Evolutionary conservation across 2,888 invertebrate species (phyloP).

Genomic region (Synanthedon andrenaeformis): DNA sequence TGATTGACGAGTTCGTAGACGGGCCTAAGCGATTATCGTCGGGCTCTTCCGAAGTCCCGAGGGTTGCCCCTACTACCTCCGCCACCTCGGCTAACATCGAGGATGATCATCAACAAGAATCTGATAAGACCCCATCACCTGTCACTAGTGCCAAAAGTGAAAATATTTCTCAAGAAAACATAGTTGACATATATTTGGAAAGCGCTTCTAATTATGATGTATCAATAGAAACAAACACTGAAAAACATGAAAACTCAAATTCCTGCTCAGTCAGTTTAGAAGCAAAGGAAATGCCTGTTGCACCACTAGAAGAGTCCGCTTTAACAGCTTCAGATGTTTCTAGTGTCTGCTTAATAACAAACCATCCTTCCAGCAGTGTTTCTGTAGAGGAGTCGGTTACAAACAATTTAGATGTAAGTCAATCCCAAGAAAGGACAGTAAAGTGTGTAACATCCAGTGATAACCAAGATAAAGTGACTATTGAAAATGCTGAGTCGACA

Average conservation of each 20-base stretch:
- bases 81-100: not conserved
- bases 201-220: constrained; percentile 14
- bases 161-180: constrained; percentile 14
- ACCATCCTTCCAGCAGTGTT: constrained; percentile 43
- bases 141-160: constrained; percentile 28
- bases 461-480: constrained; percentile 49
- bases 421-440: constrained; percentile 46
- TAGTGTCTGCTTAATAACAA: constrained; percentile 10
- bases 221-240: constrained; percentile 16
- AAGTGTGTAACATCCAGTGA: constrained; percentile 61
- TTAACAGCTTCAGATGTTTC: constrained; percentile 12
- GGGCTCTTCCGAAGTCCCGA: constrained; percentile 10
- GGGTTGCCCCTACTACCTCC: constrained; percentile 7
- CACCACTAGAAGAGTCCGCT: constrained; percentile 9
- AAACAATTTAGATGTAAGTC: constrained; percentile 32
- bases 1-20: constrained; percentile 66
- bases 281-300: constrained; percentile 11
- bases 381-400: constrained; percentile 25
- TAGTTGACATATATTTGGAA: constrained; percentile 12
- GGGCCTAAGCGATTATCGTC: constrained; percentile 41
- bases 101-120: not conserved
- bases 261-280: constrained; percentile 22
- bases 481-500: constrained; percentile 62
- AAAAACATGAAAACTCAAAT: constrained; percentile 18
- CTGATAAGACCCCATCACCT: constrained; percentile 7